phyloP scores from a whole-genome alignment of 1,140 invertebrate genomes.

The Tetragonula clypearis region DNA sequence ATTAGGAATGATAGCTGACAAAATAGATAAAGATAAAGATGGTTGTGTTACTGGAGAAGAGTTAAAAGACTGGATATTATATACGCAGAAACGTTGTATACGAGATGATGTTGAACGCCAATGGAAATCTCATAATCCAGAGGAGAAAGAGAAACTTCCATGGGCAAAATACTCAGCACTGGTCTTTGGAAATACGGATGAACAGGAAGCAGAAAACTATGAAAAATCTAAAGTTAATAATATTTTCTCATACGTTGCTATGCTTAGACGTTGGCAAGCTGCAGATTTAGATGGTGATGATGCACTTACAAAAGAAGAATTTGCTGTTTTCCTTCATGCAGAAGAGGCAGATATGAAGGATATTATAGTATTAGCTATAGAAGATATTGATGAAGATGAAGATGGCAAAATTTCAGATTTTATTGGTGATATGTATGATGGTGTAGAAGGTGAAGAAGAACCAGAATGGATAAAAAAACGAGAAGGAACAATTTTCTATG shows the following conservation, averaged over 20 bases:
- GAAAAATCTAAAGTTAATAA: slow-evolving; percentile 83
- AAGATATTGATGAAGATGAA: slow-evolving; percentile 98
- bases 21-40: slow-evolving; percentile 96
- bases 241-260: slow-evolving; percentile 88
- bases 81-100: slow-evolving; percentile 95
- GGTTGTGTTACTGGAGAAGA: slow-evolving; percentile 93
- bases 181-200: slow-evolving; percentile 94
- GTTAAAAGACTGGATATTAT: slow-evolving; percentile 97
- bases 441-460: slow-evolving; percentile 88
- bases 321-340: slow-evolving; percentile 96
- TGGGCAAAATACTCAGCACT: slow-evolving; percentile 93
- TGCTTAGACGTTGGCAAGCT: slow-evolving; percentile 91
- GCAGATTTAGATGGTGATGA: slow-evolving; percentile 91
- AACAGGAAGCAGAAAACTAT: slow-evolving; percentile 84
- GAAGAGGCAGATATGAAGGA: slow-evolving; percentile 97
- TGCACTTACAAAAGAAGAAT: slow-evolving; percentile 92
- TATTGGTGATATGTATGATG: slow-evolving; percentile 94
- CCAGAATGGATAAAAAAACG: slow-evolving; percentile 98
- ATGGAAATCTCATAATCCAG: slow-evolving; percentile 95
- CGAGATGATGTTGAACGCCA: slow-evolving; percentile 95
- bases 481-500: slow-evolving; percentile 94
- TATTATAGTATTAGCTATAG: slow-evolving; percentile 95
- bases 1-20: slow-evolving; percentile 95
- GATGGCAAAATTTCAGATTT: slow-evolving; percentile 93
- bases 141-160: slow-evolving; percentile 87